A percentile compares a stretch with the other conserved stretches of the same genome.
These are phyloP conservation scores for Trichoplusia ni DNA, from an alignment of 1,140 invertebrate species.

Conservation along the genomic window DNA sequence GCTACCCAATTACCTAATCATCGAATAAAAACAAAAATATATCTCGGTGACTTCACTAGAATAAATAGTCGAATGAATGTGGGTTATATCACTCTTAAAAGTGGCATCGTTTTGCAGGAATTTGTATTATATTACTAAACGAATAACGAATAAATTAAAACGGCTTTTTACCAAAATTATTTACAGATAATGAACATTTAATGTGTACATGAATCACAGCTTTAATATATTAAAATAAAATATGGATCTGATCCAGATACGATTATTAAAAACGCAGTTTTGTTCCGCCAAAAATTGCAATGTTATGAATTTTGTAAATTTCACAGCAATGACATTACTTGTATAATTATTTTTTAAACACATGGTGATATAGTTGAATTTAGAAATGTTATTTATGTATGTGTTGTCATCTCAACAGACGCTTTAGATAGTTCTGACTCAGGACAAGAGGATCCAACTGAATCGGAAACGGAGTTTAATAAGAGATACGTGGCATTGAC, in stretches of 20 bases:
- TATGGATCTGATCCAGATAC: no score
- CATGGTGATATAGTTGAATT: no score
- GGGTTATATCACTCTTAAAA: conserved; percentile 2
- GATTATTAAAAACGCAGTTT: no score
- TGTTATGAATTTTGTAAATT: no score
- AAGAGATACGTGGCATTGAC: conserved; percentile 93
- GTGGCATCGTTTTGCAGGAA: neutral
- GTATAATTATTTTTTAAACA: no score
- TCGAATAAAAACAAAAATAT: conserved; percentile 1
- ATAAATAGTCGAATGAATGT: conserved; percentile 4
- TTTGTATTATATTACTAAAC: neutral
- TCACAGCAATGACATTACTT: no score
- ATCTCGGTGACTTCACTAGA: conserved; percentile 3
- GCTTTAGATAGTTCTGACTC: conserved; percentile 47
- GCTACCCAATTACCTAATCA: neutral
- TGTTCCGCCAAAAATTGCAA: no score
- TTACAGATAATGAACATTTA: no score
- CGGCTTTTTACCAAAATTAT: neutral
- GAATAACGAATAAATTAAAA: neutral
- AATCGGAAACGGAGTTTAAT: conserved; percentile 92
- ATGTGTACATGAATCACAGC: no score
- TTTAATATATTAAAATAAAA: no score
- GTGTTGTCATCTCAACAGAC: conserved; percentile 41
- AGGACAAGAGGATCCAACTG: conserved; percentile 86
- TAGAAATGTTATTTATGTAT: no score